Conservation (phyloP, 1,140 invertebrate genomes). For the Thalassaphorura encarpata region DNA sequence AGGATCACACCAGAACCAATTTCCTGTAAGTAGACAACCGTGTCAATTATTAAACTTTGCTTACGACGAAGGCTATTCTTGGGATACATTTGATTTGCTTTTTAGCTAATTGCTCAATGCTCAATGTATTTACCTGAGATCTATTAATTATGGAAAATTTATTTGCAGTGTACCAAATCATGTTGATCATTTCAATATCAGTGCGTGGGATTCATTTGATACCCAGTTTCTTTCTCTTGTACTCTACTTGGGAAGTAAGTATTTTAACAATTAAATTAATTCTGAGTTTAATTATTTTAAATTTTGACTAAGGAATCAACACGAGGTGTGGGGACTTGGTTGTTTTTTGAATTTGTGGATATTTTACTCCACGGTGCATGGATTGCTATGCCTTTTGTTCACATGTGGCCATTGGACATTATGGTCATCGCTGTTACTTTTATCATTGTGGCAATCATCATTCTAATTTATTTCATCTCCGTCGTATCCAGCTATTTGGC, state of each 20-base stretch:
- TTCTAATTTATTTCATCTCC: constrained; percentile 26
- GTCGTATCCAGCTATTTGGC: constrained; percentile 15
- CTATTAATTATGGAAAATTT: constrained; percentile 15
- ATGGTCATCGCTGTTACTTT: constrained; percentile 21
- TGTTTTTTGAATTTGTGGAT: constrained; percentile 19
- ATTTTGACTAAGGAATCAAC: constrained; percentile 17
- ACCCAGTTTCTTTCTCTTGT: constrained; percentile 29
- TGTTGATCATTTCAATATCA: constrained; percentile 25
- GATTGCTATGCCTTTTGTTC: constrained; percentile 26
- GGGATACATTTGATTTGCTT: too few species aligned
- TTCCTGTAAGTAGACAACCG: background rate
- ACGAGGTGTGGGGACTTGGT: constrained; percentile 16
- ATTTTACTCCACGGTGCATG: constrained; percentile 24
- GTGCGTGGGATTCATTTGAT: constrained; percentile 25
- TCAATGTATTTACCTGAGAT: too few species aligned
- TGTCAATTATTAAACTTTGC: too few species aligned
- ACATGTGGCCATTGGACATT: constrained; percentile 23
- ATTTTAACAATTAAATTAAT: background rate
- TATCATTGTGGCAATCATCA: constrained; percentile 15
- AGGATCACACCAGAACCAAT: background rate
- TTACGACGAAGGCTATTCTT: too few species aligned
- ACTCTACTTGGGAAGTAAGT: constrained; percentile 31
- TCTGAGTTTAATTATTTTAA: background rate
- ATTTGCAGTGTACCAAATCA: constrained; percentile 25
- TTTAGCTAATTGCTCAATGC: background rate